phyloP scores from a whole-genome alignment of 1,140 invertebrate species.

The Zaprionus inermis region DNA sequence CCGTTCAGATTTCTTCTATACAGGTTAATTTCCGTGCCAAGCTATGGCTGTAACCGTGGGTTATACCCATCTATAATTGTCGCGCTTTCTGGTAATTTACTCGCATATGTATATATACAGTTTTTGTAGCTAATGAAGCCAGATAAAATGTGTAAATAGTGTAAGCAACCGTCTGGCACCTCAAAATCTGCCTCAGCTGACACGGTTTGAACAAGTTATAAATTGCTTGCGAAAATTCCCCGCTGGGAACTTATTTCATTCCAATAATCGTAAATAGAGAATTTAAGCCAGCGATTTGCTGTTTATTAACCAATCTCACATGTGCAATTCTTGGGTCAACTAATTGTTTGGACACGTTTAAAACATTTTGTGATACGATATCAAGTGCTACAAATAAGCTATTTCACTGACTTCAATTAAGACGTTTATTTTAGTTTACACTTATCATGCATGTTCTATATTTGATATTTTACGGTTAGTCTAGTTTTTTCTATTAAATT shows the following conservation, averaged over 20 bases:
- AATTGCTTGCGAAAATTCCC: conserved; percentile 5
- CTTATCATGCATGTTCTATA: conserved; percentile 14
- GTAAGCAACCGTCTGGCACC: not conserved
- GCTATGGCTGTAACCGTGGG: conserved; percentile 14
- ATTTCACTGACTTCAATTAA: conserved; percentile 6
- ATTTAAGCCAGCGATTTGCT: not conserved
- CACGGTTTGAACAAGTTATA: not conserved
- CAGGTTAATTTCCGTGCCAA: conserved; percentile 9
- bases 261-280: not conserved
- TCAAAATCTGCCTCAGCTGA: conserved; percentile 1
- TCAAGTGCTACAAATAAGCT: conserved; percentile 15
- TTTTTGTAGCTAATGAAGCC: conserved; percentile 12
- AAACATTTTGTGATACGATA: conserved; percentile 18
- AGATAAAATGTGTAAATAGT: conserved; percentile 31
- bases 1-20: not conserved
- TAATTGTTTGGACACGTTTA: not conserved
- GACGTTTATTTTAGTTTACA: not conserved
- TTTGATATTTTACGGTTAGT: conserved; percentile 8
- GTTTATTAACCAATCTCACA: not conserved
- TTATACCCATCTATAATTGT: conserved; percentile 12
- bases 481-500: conserved; percentile 18
- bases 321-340: not conserved
- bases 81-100: not conserved
- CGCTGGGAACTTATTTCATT: not conserved
- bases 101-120: too few species aligned